These are phyloP conservation scores for Erithacus rubecula DNA, from an alignment of 2,797 vertebrate species.

Conservation along the genomic window DNA sequence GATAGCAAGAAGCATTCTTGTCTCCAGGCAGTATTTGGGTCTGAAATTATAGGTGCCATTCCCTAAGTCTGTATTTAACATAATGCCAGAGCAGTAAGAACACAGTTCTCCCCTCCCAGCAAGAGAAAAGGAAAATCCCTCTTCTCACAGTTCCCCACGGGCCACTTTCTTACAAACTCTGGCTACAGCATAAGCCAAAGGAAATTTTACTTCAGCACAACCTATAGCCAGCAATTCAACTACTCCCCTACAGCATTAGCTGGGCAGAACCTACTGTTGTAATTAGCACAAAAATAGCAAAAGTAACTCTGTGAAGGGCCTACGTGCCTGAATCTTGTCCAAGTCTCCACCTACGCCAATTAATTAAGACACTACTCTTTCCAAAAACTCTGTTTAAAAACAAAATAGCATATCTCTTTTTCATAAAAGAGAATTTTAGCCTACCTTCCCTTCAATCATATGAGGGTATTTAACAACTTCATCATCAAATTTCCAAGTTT, in stretches of 20 bases:
- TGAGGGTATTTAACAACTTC: background rate
- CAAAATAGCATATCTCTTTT: background rate
- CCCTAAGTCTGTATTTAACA: background rate
- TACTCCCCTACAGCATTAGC: background rate
- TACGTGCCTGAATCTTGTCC: background rate
- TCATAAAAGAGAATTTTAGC: background rate
- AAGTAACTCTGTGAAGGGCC: background rate
- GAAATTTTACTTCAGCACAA: background rate
- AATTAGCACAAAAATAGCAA: background rate
- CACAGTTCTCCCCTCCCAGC: background rate
- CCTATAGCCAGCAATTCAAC: background rate
- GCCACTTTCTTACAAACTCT: background rate
- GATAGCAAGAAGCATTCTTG: background rate
- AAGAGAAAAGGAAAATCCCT: background rate
- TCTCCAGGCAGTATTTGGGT: background rate
- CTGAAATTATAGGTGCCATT: slow-evolving; percentile 18
- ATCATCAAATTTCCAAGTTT: background rate
- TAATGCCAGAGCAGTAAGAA: background rate
- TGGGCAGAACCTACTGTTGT: background rate
- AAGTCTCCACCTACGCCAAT: background rate
- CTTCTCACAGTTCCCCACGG: background rate
- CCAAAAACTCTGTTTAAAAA: background rate
- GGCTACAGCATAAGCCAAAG: background rate
- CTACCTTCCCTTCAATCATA: background rate
- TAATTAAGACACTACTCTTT: background rate